phyloP scores from a whole-genome alignment of 1,140 invertebrate species.

The Steinernema khuongi region DNA sequence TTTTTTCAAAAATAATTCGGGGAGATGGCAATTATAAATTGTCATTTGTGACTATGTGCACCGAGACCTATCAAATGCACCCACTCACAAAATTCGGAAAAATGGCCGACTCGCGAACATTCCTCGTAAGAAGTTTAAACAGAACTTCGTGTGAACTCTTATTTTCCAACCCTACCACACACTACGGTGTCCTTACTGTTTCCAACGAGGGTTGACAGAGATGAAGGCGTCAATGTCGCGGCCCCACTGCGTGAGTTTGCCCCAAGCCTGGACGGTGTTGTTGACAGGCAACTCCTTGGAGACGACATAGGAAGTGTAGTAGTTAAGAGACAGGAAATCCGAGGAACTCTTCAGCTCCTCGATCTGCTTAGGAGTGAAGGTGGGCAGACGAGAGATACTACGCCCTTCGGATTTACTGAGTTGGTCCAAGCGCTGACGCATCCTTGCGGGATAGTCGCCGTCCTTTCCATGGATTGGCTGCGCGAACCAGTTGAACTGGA shows the following conservation, averaged over 20 bases:
- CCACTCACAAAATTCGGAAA: too few relatives aligned
- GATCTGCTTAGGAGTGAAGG: background rate
- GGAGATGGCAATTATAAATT: too few relatives aligned
- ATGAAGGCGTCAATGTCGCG: slow-evolving; percentile 5
- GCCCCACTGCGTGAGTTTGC: background rate
- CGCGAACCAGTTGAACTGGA: slow-evolving; percentile 9
- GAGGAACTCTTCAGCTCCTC: background rate
- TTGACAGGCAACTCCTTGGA: background rate
- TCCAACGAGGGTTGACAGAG: slow-evolving; percentile 9
- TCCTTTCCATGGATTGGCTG: background rate
- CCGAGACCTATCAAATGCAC: too few relatives aligned
- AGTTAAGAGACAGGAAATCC: background rate
- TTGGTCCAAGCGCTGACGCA: background rate
- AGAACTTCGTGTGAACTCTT: too few relatives aligned
- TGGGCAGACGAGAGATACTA: background rate
- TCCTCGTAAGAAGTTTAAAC: too few relatives aligned
- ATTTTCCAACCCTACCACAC: slow-evolving; percentile 58
- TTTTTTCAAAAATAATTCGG: too few relatives aligned
- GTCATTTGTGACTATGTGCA: too few relatives aligned
- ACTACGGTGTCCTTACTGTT: slow-evolving; percentile 28
- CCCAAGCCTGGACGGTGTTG: background rate
- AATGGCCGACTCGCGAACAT: too few relatives aligned
- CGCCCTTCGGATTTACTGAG: background rate
- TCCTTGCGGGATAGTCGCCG: background rate
- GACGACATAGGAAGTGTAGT: slow-evolving; percentile 10